A percentile compares a stretch with the other conserved stretches of the same genome.
phyloP scores from a whole-genome alignment of 2,113 vertebrate genomes.

The Lepus europaeus region DNA sequence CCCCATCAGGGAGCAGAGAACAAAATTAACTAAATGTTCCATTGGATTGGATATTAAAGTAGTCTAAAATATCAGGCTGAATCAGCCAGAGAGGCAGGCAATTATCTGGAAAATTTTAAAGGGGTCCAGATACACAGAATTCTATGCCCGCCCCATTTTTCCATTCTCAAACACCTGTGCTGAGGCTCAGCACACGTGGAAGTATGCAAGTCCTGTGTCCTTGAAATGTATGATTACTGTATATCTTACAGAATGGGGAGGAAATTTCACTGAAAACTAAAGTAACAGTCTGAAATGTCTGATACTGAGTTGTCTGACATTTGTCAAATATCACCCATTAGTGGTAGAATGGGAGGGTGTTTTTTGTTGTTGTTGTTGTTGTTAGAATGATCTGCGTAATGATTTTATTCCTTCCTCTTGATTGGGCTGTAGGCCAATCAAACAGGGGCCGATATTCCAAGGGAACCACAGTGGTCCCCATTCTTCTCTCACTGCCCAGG shows the following conservation, averaged over 20 bases:
- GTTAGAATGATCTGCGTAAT: conserved; percentile 1
- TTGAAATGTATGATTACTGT: not conserved
- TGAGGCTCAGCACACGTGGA: not conserved
- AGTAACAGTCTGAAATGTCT: conserved; percentile 1
- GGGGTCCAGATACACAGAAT: not conserved
- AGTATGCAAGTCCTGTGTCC: not conserved
- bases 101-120: not conserved
- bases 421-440: not conserved
- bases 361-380: not conserved
- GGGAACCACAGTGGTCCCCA: not conserved
- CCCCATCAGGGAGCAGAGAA: not conserved
- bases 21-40: conserved; percentile 21
- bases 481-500: not conserved
- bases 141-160: not conserved
- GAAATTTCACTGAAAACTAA: conserved; percentile 1
- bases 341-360: not conserved
- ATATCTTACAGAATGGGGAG: not conserved
- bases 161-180: not conserved
- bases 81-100: not conserved
- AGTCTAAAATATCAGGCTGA: not conserved
- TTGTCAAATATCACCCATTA: no score
- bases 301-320: not conserved
- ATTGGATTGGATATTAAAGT: conserved; percentile 7
- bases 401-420: not conserved
- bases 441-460: not conserved